Evolutionary conservation across 92 coral and sea anemone species (phyloP).

Genomic region (Zoanthus solanderi): DNA sequence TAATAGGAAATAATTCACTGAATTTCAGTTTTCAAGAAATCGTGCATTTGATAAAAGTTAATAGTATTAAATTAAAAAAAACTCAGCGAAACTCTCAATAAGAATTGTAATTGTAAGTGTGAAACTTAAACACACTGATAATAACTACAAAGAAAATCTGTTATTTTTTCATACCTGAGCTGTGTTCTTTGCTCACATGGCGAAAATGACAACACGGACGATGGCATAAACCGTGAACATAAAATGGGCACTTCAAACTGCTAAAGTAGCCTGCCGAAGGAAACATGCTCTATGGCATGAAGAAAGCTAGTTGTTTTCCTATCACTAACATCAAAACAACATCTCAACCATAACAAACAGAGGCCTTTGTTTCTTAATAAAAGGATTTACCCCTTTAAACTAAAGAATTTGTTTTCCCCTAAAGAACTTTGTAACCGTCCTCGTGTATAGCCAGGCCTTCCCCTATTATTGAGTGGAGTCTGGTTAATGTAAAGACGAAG

Average conservation of each 20-base stretch:
- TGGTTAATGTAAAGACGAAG: background rate
- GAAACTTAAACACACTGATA: background rate
- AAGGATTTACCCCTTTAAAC: background rate
- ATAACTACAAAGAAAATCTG: background rate
- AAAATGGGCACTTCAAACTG: slow-evolving; percentile 97
- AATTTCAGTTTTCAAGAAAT: no score
- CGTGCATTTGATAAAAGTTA: no score
- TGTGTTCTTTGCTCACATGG: slow-evolving; percentile 89
- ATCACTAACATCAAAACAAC: background rate
- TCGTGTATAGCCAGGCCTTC: background rate
- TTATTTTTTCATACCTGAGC: background rate
- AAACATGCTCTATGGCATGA: slow-evolving; percentile 70
- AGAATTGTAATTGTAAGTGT: background rate
- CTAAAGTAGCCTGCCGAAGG: slow-evolving; percentile 98
- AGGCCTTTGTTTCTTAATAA: background rate
- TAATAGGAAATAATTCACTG: no score
- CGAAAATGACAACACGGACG: slow-evolving; percentile 99
- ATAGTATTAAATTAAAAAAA: no score
- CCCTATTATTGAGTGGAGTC: background rate
- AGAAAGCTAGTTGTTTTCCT: background rate
- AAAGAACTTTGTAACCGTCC: background rate
- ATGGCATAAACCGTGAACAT: slow-evolving; percentile 95
- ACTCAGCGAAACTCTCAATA: no score
- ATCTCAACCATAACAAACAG: background rate
- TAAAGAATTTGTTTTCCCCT: background rate